These are phyloP conservation scores for Bothrops alternatus DNA, from an alignment of 2,797 vertebrate genomes.

Conservation along the genomic window DNA sequence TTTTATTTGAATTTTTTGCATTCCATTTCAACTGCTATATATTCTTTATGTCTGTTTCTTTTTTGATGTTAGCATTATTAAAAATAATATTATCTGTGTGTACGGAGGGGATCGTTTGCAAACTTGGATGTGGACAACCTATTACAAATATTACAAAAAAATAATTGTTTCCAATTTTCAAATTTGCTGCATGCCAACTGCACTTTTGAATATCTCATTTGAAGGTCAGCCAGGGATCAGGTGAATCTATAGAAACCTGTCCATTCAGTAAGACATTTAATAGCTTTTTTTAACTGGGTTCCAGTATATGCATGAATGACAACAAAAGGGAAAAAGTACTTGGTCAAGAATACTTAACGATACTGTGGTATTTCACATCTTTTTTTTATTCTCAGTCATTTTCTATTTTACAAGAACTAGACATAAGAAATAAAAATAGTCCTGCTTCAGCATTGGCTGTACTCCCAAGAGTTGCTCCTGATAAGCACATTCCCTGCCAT, in stretches of 20 bases:
- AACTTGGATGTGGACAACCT: not conserved
- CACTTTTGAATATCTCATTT: not conserved
- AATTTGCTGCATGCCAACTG: not conserved
- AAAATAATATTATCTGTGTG: not conserved
- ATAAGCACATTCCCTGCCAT: not conserved
- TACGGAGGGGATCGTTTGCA: not conserved
- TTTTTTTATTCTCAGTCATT: not conserved
- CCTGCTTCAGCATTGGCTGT: not conserved
- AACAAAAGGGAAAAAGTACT: not conserved
- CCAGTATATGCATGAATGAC: not conserved
- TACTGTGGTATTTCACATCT: not conserved
- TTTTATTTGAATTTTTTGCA: not conserved
- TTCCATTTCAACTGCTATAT: not conserved
- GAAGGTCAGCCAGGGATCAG: not conserved
- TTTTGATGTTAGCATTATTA: not conserved
- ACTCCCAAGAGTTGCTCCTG: not conserved
- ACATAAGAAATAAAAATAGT: not conserved
- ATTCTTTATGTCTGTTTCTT: not conserved
- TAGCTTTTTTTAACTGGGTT: not conserved
- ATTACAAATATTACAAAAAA: not conserved
- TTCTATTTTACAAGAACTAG: slow-evolving; percentile 5
- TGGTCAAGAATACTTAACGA: not conserved
- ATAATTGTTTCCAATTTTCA: not conserved
- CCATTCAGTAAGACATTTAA: not conserved
- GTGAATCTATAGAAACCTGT: not conserved